Percentiles rank a stretch among this genome's conserved stretches.
phyloP scores from a whole-genome alignment of 2,888 invertebrate genomes.

The Cepaea hortensis region DNA sequence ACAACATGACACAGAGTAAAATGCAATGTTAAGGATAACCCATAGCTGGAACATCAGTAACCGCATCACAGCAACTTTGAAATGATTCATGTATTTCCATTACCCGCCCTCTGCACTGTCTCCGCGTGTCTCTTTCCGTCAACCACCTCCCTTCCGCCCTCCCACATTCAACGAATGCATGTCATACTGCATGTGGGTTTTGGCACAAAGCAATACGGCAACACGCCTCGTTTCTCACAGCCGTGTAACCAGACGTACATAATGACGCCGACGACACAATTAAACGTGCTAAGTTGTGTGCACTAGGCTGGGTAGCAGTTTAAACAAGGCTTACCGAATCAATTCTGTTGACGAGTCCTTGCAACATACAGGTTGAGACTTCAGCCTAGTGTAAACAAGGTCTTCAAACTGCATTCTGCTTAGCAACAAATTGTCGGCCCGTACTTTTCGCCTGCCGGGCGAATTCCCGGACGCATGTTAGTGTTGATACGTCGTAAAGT shows the following conservation, averaged over 20 bases:
- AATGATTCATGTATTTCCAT: no score
- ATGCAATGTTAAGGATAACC: no score
- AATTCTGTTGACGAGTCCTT: neutral
- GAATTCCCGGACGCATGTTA: neutral
- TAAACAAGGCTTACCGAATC: neutral
- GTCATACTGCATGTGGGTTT: no score
- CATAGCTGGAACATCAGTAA: no score
- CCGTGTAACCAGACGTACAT: neutral
- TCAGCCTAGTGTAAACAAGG: neutral
- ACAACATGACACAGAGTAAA: no score
- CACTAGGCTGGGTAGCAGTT: neutral
- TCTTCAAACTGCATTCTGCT: neutral
- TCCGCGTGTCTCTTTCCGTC: neutral
- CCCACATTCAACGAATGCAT: no score
- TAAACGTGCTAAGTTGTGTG: conserved; percentile 12
- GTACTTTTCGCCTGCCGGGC: neutral
- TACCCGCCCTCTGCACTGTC: neutral
- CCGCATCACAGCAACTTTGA: no score
- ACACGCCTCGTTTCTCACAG: neutral
- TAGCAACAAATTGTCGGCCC: neutral
- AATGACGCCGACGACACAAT: conserved; percentile 19
- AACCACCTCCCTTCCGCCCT: neutral
- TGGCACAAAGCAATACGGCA: neutral
- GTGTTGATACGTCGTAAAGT: no score
- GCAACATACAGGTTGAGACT: neutral